Conservation (phyloP, 2,113 vertebrate genomes). For the Clarias gariepinus region DNA sequence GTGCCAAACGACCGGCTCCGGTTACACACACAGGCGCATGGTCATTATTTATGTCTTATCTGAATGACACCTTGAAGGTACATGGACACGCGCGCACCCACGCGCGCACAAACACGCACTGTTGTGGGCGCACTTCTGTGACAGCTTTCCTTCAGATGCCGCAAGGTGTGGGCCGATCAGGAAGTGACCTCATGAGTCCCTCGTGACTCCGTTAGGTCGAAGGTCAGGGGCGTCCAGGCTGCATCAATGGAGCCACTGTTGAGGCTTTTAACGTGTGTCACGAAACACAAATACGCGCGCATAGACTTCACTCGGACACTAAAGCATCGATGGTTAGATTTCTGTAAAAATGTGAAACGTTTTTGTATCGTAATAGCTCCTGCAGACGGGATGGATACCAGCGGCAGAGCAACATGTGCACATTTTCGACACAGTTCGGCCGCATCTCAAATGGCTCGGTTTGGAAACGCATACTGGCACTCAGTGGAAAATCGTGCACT, state of each 20-base stretch:
- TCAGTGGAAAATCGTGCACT: neutral
- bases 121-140: conserved; percentile 28
- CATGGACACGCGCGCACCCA: conserved; percentile 36
- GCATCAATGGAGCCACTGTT: conserved; percentile 60
- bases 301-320: neutral
- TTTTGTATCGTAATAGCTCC: neutral
- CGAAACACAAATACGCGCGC: neutral
- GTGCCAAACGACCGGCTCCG: conserved; percentile 56
- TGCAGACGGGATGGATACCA: neutral
- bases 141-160: conserved; percentile 48
- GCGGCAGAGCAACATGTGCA: neutral
- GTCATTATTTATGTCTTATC: conserved; percentile 67
- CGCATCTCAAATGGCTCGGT: neutral
- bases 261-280: neutral
- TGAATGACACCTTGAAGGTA: conserved; percentile 50
- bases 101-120: conserved; percentile 27
- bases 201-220: conserved; percentile 42
- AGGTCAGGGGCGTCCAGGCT: conserved; percentile 45
- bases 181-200: conserved; percentile 53
- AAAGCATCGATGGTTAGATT: neutral
- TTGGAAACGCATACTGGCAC: neutral
- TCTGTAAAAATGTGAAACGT: neutral
- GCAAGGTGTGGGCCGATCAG: conserved; percentile 46
- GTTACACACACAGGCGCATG: conserved; percentile 54
- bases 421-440: neutral